Conservation (phyloP, 2,797 vertebrate genomes). For the Notolabrus celidotus region DNA sequence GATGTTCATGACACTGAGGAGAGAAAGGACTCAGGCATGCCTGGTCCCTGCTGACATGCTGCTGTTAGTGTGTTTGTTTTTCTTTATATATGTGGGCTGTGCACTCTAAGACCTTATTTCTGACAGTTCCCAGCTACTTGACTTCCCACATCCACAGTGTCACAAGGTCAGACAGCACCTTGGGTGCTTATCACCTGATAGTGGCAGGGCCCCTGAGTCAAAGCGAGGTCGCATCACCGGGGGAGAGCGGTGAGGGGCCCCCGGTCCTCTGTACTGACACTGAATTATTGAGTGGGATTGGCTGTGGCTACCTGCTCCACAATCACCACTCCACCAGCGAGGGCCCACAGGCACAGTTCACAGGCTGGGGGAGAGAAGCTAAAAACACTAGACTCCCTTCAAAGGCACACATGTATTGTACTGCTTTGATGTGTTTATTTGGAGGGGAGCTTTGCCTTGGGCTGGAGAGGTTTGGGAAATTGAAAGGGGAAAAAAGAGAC, state of each 20-base stretch:
- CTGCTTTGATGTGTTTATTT: constrained; percentile 65
- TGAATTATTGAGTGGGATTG: constrained; percentile 65
- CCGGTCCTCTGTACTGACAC: constrained; percentile 30
- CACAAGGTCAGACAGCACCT: constrained; percentile 48
- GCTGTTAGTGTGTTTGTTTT: neutral
- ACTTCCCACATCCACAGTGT: constrained; percentile 37
- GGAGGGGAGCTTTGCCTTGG: constrained; percentile 43
- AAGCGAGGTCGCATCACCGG: constrained; percentile 49
- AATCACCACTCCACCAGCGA: constrained; percentile 49
- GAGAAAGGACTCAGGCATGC: constrained; percentile 9
- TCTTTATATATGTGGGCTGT: neutral
- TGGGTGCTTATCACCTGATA: constrained; percentile 50
- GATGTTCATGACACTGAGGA: constrained; percentile 16
- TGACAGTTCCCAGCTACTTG: constrained; percentile 52
- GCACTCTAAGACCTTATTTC: constrained; percentile 36
- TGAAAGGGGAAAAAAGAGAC: constrained; percentile 18
- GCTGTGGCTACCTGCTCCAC: constrained; percentile 43
- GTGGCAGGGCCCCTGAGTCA: constrained; percentile 39
- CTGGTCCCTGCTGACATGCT: constrained; percentile 5
- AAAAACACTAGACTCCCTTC: constrained; percentile 50
- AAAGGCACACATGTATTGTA: constrained; percentile 49
- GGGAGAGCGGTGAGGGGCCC: constrained; percentile 2
- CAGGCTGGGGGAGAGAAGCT: constrained; percentile 18
- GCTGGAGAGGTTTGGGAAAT: constrained; percentile 35
- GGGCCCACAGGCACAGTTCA: constrained; percentile 44